Conservation (phyloP, 2,113 vertebrate species). For the Petaurus breviceps region DNA sequence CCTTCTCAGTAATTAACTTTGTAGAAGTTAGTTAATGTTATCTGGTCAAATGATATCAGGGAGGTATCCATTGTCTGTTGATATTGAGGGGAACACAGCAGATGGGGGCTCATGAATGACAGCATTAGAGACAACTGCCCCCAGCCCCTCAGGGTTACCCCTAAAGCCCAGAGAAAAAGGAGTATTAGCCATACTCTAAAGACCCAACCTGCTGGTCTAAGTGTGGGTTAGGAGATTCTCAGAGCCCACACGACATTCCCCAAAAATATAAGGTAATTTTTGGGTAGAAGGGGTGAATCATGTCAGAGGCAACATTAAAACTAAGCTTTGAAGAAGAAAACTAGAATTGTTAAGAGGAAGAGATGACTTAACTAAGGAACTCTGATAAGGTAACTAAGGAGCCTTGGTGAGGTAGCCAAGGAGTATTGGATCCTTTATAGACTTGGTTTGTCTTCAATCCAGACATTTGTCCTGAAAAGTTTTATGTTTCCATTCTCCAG, state of each 20-base stretch:
- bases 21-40: not conserved
- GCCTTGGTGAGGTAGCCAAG: not conserved
- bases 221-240: not conserved
- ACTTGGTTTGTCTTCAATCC: not conserved
- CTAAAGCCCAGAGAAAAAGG: not conserved
- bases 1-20: not conserved
- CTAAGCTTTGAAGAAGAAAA: not conserved
- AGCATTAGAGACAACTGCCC: not conserved
- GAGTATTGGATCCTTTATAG: not conserved
- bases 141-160: not conserved
- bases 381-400: not conserved
- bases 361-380: not conserved
- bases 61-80: not conserved
- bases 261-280: not conserved
- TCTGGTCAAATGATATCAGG: not conserved
- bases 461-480: not conserved
- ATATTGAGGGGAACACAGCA: not conserved
- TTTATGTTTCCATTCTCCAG: not conserved
- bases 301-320: not conserved
- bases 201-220: not conserved
- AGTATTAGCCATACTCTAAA: not conserved
- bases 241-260: not conserved
- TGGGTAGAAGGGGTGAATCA: not conserved
- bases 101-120: not conserved
- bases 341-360: not conserved